Base-by-base conservation (phyloP, 2,888 invertebrate species). In the Ferdinandea cuprea region DNA sequence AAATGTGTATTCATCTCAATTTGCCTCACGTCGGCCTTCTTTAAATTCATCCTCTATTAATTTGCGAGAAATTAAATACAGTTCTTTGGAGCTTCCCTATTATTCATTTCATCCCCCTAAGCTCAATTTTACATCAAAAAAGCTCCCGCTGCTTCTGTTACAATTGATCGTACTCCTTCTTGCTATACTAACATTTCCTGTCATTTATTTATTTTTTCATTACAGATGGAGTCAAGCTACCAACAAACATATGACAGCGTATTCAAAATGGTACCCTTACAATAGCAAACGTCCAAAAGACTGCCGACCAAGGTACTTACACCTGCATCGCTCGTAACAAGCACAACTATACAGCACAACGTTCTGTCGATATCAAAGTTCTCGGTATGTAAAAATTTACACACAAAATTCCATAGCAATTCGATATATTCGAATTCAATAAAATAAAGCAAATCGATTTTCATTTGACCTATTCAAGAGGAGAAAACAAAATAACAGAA, bases 281-380 rank as follows among this genome's bases (percentile, higher is more conserved):
- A 35, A 95, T 98, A 63, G 95, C 96, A 88, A 95, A 95, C 88
- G 95, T 97, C 9, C 96, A 97, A 89, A 93, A 96, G 42, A 93
- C 93, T 25, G 95, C 95, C 85, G 97, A 98, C 89, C 96, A 96
- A 37, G 97, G 97, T n/a, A 95, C 95, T 2, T 98, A 98, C 91
- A 96, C 96, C 8, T 98, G 98, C 89, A 95, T 95, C 65, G 97
- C 97, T 0, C 93, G 94, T 73, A 97, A 97, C 90, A 93, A 95
- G 83, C 96, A 96, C 89, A 94, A 95, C 71, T 94, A 95, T 86
- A 94, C 95, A 0, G 95, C 96, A 8, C 93, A 96, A 85, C 91
- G 94, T 71, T 94, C 95, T 56, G 94, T 95, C 3, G 95, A 95
- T 87, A 94, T 95, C 17, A 94, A 94, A 91, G 94, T 95, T 88